Conservation (phyloP, 1,140 invertebrate genomes). For the Sarcophaga peregrina region DNA sequence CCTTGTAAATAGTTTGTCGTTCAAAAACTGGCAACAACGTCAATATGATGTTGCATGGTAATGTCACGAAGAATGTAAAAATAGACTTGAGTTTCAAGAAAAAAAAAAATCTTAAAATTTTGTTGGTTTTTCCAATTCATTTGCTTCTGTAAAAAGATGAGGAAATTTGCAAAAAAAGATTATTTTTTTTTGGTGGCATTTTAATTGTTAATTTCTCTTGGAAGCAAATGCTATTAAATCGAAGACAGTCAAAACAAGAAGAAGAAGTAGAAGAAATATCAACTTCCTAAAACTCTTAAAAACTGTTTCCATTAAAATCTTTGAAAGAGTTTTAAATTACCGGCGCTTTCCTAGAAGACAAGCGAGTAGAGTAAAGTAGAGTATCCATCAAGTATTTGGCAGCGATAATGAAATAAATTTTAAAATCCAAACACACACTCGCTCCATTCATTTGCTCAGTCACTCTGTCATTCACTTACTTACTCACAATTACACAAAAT, state of each 20-base stretch:
- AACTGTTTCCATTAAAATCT: neutral
- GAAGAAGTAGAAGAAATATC: neutral
- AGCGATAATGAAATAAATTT: too few relatives aligned
- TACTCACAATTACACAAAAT: neutral
- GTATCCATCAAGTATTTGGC: too few relatives aligned
- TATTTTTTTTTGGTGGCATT: too few relatives aligned
- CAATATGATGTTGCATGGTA: neutral
- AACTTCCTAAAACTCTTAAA: slow-evolving; percentile 18
- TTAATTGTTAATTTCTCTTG: too few relatives aligned
- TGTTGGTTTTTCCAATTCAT: neutral
- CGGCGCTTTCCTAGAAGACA: slow-evolving; percentile 5
- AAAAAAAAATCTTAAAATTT: neutral
- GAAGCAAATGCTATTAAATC: too few relatives aligned
- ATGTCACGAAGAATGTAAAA: neutral
- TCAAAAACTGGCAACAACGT: neutral
- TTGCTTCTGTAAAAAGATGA: too few relatives aligned
- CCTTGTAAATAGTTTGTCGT: neutral
- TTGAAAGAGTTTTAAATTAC: neutral
- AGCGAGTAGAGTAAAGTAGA: neutral
- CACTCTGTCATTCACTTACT: too few relatives aligned
- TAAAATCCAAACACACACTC: too few relatives aligned
- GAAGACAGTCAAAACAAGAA: too few relatives aligned
- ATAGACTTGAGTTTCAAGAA: neutral
- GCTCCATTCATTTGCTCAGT: too few relatives aligned
- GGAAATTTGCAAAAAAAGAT: neutral